A percentile compares a stretch with the other conserved stretches of the same genome.
Conservation (phyloP, 2,113 vertebrate genomes). For the Aptenodytes forsteri region DNA sequence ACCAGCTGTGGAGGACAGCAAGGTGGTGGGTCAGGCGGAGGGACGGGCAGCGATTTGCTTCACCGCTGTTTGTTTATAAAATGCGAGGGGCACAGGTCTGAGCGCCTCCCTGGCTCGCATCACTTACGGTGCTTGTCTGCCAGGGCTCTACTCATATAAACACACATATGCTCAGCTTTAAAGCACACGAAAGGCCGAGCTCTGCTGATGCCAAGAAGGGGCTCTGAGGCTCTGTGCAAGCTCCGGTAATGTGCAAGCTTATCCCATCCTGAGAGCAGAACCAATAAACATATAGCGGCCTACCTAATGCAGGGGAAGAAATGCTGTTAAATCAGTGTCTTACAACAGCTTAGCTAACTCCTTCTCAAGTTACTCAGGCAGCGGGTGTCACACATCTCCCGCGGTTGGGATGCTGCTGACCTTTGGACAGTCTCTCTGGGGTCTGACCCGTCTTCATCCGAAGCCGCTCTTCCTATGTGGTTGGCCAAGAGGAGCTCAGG, state of each 20-base stretch:
- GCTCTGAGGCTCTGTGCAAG: neutral
- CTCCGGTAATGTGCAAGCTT: neutral
- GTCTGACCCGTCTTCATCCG: neutral
- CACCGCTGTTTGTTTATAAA: accelerated
- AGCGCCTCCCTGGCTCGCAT: neutral
- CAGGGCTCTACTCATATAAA: neutral
- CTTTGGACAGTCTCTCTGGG: neutral
- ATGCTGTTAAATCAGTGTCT: neutral
- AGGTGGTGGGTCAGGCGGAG: neutral
- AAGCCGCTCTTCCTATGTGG: neutral
- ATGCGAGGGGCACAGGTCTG: neutral
- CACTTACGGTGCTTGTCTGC: neutral
- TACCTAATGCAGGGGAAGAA: neutral
- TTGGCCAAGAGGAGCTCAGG: neutral
- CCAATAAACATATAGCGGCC: neutral
- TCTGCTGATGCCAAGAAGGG: neutral
- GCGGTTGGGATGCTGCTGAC: neutral
- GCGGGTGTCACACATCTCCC: neutral
- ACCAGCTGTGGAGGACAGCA: accelerated
- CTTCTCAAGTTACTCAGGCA: neutral
- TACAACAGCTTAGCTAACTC: neutral
- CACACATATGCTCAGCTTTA: neutral
- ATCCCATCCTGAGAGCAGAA: neutral
- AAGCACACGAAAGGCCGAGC: accelerated
- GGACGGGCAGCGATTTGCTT: neutral